phyloP scores from a whole-genome alignment of 2,797 vertebrate genomes.

The Lagorchestes hirsutus region DNA sequence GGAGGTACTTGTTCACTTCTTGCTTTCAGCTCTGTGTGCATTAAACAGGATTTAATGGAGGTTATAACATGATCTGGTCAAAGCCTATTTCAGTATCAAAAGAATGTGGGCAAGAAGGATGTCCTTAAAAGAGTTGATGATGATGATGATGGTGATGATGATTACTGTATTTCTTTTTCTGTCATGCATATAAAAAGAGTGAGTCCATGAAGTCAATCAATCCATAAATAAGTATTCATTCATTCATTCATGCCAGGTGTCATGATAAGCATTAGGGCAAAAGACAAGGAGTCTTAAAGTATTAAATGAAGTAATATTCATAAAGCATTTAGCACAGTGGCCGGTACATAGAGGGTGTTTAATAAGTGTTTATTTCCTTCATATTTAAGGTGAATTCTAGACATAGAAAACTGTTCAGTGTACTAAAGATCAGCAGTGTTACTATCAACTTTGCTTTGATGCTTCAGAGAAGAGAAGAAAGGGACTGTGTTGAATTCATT shows the following conservation, averaged over 20 bases:
- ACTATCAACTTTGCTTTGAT: not conserved
- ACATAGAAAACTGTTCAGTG: not conserved
- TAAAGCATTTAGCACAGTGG: not conserved
- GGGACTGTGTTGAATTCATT: not conserved
- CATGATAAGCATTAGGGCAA: not conserved
- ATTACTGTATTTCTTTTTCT: not conserved
- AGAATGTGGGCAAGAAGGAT: not conserved
- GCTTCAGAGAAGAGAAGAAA: not conserved
- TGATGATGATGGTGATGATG: not conserved
- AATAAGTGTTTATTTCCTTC: not conserved
- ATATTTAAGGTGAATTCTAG: not conserved
- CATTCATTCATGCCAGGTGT: not conserved
- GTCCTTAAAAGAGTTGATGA: not conserved
- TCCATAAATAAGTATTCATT: not conserved
- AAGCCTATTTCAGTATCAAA: not conserved
- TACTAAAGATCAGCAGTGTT: not conserved
- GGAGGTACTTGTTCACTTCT: not conserved
- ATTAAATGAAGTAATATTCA: not conserved
- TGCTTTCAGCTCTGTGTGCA: not conserved
- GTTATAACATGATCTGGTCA: not conserved
- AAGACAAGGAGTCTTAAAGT: not conserved
- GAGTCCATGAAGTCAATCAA: not conserved
- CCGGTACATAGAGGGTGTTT: not conserved
- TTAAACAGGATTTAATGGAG: not conserved
- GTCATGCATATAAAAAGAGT: not conserved